phyloP scores from a whole-genome alignment of 1,140 invertebrate species.

The Lucilia sericata region DNA sequence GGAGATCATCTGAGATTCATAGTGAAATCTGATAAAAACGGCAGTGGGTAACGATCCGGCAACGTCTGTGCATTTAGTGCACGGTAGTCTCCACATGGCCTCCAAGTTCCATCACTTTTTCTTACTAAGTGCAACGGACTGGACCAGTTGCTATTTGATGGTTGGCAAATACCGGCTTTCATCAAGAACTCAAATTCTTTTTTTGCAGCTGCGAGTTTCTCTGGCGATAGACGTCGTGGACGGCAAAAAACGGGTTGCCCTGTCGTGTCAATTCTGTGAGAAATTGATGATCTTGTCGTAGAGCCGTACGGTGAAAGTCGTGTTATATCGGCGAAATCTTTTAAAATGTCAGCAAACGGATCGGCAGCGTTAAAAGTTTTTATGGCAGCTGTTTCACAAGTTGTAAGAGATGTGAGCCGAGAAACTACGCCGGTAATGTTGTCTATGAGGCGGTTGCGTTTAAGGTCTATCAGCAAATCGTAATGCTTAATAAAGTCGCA shows the following conservation, averaged over 20 bases:
- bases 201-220: slow-evolving; percentile 40
- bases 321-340: neutral
- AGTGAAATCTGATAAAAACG: slow-evolving; percentile 55
- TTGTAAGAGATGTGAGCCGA: neutral
- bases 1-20: slow-evolving; percentile 58
- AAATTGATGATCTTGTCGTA: slow-evolving; percentile 35
- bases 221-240: slow-evolving; percentile 21
- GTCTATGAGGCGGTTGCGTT: slow-evolving; percentile 22
- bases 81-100: slow-evolving; percentile 59
- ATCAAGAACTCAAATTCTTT: slow-evolving; percentile 59
- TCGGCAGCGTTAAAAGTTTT: too few species aligned
- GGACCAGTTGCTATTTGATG: slow-evolving; percentile 55
- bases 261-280: slow-evolving; percentile 35
- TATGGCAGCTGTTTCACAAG: too few species aligned
- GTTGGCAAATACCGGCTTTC: slow-evolving; percentile 54
- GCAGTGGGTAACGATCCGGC: slow-evolving; percentile 62
- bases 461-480: slow-evolving; percentile 22
- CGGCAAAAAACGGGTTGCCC: slow-evolving; percentile 26
- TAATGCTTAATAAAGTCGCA: slow-evolving; percentile 31
- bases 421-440: neutral
- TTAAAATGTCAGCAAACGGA: neutral
- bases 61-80: slow-evolving; percentile 17
- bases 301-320: slow-evolving; percentile 9
- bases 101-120: slow-evolving; percentile 66
- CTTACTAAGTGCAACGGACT: slow-evolving; percentile 66